Evolutionary conservation across 1,140 invertebrate species (phyloP), one percentile per base, ranked within the genome.

Genomic region (Drosophila orosa): DNA sequence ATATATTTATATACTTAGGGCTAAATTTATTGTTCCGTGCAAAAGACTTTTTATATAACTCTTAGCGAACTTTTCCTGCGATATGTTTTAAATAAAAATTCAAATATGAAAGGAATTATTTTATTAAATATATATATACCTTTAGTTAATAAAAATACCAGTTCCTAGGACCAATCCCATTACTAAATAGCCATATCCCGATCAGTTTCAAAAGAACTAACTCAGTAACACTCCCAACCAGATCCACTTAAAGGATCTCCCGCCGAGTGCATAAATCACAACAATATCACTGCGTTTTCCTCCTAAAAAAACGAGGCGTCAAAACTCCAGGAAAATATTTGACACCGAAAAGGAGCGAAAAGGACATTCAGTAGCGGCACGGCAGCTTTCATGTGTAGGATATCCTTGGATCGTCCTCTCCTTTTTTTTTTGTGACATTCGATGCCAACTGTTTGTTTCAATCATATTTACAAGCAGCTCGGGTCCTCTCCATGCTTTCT

Each of bases 401-500:
- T 62, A 77, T 87, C 75, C 62, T 67, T 63, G 19, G 52, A 52
- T 17, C 40, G 29, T 48, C 35, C 33, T 61, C n/a, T 17, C 9
- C 3, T 8, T 15, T 24, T 44, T 15, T 27, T 48, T 29, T 12
- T 37, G 29, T 55, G 52, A 52, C 33, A 89, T 55, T 56, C 31
- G 80, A 89, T 47, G 63, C 84, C 84, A 78, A 89, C 79, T 89
- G 73, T 68, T 89, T 84, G 82, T 66, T 54, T 54, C 77, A 84
- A 89, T 89, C 84, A 89, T 84, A 83, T 83, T 87, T 74, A 86
- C 79, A 74, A 57, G 39, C 24, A 77, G 33, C 61, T 47, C 31
- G 5, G 31, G 0, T 9, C 40, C 35, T 59, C 17, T 73, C n/a
- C 50, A 66, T 80, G 69, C 69, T 89, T 84, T 89, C 65, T 78